phyloP scores from a whole-genome alignment of 2,113 vertebrate genomes.

The Antechinus flavipes region DNA sequence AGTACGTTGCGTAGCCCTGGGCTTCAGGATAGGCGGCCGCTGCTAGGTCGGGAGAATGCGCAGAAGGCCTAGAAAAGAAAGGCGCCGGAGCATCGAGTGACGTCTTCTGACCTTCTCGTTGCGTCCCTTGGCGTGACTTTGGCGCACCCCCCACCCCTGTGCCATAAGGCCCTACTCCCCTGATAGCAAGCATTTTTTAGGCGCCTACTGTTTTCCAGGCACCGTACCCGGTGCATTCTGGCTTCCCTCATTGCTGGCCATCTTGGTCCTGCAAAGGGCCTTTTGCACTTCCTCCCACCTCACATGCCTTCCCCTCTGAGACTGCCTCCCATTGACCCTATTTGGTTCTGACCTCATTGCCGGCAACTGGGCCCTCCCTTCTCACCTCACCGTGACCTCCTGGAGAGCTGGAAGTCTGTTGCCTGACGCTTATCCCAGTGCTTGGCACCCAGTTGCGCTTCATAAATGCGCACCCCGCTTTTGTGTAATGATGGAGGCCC shows the following conservation, averaged over 20 bases:
- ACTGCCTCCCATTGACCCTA: neutral
- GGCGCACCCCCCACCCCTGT: too few species aligned
- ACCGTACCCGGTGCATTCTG: too few species aligned
- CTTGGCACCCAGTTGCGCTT: neutral
- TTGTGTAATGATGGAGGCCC: too few species aligned
- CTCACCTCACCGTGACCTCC: neutral
- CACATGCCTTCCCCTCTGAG: neutral
- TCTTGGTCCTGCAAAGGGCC: too few species aligned
- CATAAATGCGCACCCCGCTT: too few species aligned
- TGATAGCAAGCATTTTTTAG: neutral
- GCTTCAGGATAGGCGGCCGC: too few species aligned
- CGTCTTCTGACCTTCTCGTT: neutral
- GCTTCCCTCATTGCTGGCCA: neutral
- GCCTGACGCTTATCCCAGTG: neutral
- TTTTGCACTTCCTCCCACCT: neutral
- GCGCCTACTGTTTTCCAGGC: neutral
- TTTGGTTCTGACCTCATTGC: neutral
- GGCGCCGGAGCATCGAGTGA: accelerated
- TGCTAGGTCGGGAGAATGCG: neutral
- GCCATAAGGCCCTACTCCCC: too few species aligned
- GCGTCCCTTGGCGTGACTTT: neutral
- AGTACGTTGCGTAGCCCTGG: accelerated
- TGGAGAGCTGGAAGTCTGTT: too few species aligned
- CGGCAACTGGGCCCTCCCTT: too few species aligned
- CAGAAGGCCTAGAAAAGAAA: neutral